Conservation (phyloP, 64 coral and sea anemone genomes). For the Stylophora pistillata region DNA sequence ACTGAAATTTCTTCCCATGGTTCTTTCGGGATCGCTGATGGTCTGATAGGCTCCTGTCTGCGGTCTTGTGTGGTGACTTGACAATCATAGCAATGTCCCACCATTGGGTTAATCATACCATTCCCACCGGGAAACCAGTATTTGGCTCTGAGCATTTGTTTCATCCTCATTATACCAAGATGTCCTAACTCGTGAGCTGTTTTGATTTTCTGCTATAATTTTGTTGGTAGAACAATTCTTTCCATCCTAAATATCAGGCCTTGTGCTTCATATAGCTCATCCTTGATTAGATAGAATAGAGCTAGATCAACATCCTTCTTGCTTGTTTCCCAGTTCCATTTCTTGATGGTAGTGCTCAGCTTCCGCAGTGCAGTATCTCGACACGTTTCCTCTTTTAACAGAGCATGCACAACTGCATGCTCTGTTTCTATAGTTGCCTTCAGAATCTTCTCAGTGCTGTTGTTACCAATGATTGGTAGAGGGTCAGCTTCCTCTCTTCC, state of each 20-base stretch:
- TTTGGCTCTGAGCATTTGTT: conserved; percentile 3
- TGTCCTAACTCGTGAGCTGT: conserved; percentile 35
- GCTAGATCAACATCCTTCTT: conserved; percentile 41
- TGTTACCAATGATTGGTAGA: conserved; percentile 26
- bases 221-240: conserved; percentile 20
- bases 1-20: conserved; percentile 21
- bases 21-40: conserved; percentile 33
- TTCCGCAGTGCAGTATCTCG: conserved; percentile 36
- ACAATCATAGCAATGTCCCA: conserved; percentile 36
- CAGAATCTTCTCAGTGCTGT: conserved; percentile 44
- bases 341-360: conserved; percentile 18
- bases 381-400: conserved; percentile 43
- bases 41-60: conserved; percentile 41
- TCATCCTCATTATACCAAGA: conserved; percentile 25
- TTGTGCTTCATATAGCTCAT: conserved; percentile 41
- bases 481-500: conserved; percentile 49
- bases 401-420: conserved; percentile 47
- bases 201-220: conserved; percentile 37
- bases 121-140: conserved; percentile 46
- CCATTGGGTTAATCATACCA: conserved; percentile 26
- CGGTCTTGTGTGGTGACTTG: conserved; percentile 36
- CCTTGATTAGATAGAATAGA: conserved; percentile 29
- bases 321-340: conserved; percentile 39
- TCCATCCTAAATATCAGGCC: conserved; percentile 22
- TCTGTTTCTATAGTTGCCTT: conserved; percentile 29